phyloP scores from a whole-genome alignment of 2,113 vertebrate genomes.

The Ardeotis arabs region DNA sequence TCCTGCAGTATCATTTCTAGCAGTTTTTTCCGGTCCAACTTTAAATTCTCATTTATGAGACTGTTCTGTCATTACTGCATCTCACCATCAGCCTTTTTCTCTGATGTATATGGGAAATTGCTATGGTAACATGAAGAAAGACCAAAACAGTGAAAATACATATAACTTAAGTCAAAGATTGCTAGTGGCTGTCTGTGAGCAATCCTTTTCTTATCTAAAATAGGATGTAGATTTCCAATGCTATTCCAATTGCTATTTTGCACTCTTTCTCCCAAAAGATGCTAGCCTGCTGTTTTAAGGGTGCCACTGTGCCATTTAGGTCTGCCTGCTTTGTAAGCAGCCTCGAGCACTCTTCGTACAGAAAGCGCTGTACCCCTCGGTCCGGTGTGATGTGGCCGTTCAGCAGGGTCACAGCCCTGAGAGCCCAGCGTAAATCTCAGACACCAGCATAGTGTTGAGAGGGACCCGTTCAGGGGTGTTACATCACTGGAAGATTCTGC shows the following conservation, averaged over 20 bases:
- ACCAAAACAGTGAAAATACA: not conserved
- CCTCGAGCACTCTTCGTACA: not conserved
- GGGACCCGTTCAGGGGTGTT: not conserved
- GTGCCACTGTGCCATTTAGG: not conserved
- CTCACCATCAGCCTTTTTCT: not conserved
- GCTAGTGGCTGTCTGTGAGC: not conserved
- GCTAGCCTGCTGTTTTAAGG: not conserved
- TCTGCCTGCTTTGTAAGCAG: not conserved
- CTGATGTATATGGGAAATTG: slow-evolving; percentile 19
- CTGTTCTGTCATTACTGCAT: slow-evolving; percentile 2
- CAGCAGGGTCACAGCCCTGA: not conserved
- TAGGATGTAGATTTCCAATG: not conserved
- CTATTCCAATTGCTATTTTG: not conserved
- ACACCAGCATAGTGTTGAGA: not conserved
- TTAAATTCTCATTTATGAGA: not conserved
- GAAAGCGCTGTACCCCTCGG: not conserved
- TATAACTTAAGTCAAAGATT: not conserved
- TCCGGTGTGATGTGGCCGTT: not conserved
- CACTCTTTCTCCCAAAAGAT: not conserved
- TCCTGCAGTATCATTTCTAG: not conserved
- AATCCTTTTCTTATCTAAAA: not conserved
- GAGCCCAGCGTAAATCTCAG: not conserved
- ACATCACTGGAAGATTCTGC: not conserved
- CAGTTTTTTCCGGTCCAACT: not conserved
- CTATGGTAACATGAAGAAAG: slow-evolving; percentile 31